phyloP scores from a whole-genome alignment of 2,888 invertebrate genomes.

The Drosophila flavopinicola region DNA sequence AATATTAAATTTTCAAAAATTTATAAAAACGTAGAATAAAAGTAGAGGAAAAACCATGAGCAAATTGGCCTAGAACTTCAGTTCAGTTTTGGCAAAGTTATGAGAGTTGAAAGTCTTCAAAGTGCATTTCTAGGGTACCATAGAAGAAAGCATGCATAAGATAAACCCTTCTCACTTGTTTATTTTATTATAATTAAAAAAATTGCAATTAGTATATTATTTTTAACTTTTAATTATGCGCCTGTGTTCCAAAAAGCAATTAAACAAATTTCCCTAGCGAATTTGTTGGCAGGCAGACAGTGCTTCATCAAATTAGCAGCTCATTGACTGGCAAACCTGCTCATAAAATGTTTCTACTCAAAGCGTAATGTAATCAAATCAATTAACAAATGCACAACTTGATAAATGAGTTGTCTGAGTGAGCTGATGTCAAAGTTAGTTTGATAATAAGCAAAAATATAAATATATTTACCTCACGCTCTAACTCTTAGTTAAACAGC shows the following conservation, averaged over 20 bases:
- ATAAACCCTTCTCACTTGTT: neutral
- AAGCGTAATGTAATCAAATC: conserved; percentile 12
- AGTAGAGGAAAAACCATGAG: no score
- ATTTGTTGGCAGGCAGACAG: conserved; percentile 6
- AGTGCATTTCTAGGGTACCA: no score
- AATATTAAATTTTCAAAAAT: no score
- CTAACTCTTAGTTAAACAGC: neutral
- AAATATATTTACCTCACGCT: no score
- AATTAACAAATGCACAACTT: neutral
- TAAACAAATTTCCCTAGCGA: conserved; percentile 4
- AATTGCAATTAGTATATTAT: neutral
- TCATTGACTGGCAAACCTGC: neutral
- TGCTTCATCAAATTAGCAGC: conserved; percentile 8
- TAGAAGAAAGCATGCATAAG: no score
- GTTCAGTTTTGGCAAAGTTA: no score
- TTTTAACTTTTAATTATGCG: neutral
- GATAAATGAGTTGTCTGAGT: neutral
- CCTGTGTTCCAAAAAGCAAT: conserved; percentile 2
- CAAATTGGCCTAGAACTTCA: neutral
- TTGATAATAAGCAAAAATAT: no score
- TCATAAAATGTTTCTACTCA: neutral
- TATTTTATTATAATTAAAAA: no score
- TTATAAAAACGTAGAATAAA: no score
- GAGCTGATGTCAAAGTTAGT: no score
- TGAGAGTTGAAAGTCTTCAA: no score